Conservation (phyloP, 2,888 invertebrate genomes). For the Zele albiditarsus region DNA sequence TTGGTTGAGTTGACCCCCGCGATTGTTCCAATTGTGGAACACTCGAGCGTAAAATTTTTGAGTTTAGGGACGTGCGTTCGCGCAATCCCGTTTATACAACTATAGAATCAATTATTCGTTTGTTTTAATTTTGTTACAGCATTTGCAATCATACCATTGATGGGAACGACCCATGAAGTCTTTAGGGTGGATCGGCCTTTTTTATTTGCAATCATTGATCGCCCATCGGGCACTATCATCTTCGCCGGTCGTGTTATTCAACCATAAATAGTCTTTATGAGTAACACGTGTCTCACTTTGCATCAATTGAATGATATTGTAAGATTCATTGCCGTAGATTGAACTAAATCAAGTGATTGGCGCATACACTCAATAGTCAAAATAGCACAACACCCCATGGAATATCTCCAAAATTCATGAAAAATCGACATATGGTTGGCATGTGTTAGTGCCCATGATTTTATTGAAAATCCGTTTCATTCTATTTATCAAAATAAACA, state of each 20-base stretch:
- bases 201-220: conserved; percentile 77
- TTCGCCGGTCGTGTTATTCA: conserved; percentile 79
- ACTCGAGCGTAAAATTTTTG: conserved; percentile 79
- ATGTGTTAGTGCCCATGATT: too few species aligned
- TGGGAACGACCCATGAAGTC: conserved; percentile 74
- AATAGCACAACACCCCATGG: too few species aligned
- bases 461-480: too few species aligned
- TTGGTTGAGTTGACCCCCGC: conserved; percentile 76
- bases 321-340: too few species aligned
- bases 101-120: neutral
- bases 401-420: too few species aligned
- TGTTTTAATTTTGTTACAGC: conserved; percentile 62
- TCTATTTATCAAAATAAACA: too few species aligned
- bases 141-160: conserved; percentile 77
- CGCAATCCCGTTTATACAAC: conserved; percentile 74
- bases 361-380: too few species aligned
- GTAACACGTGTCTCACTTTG: too few species aligned
- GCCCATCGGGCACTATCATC: conserved; percentile 75
- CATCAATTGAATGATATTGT: too few species aligned
- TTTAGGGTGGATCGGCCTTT: conserved; percentile 79
- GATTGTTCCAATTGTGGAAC: conserved; percentile 77
- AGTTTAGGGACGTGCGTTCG: conserved; percentile 78
- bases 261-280: conserved; percentile 64
- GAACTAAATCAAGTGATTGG: too few species aligned
- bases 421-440: too few species aligned